Base-by-base conservation (phyloP, 1,140 invertebrate species). In the Aporrectodea caliginosa region DNA sequence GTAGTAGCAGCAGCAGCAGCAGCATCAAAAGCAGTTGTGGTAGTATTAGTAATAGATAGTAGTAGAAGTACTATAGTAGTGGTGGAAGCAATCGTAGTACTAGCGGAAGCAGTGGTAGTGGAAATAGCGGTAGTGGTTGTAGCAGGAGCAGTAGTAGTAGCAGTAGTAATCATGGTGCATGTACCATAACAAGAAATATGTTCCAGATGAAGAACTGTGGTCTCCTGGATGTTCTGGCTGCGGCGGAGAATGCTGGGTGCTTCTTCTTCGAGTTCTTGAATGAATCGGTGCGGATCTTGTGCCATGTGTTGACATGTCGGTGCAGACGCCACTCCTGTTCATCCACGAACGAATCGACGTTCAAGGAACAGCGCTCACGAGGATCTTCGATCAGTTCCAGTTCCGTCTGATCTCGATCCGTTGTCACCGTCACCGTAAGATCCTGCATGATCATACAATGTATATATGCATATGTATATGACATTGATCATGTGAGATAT, bases 341-440 rank as follows among this genome's bases (percentile, higher is more conserved):
- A 80, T 88, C 87, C 6, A 88, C 86, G 81, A 88, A 88, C 1
- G 85, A 86, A 73, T 86, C 86, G 78, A 84, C 85, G 78, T 87
- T 87, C 16, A 88, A 85, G 71, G 86, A 84, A 81, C 88, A 86
- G 29, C 85, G 80, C 76, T 87, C 87, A 22, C 86, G 84, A 29
- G 81, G 81, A 79, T 88, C 87, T 79, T 87, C 86, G 2, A 86
- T 81, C 2, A 88, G 74, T 79, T 88, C 85, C 33, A 88, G 85
- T 77, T 88, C 87, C 32, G 81, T 84, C 16, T 83, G 83, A 2
- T 86, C 85, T 32, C 87, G 83, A 70, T 88, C 87, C 16, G 86
- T 87, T 1, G 85, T 87, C 22, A 88, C 86, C 0, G 86, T 87
- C 0, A 88, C 83, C 16, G 87, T 88, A 32, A 88, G 81, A 81